Base-by-base conservation (phyloP, 2,797 vertebrate species). In the Brachyalestes nurse region DNA sequence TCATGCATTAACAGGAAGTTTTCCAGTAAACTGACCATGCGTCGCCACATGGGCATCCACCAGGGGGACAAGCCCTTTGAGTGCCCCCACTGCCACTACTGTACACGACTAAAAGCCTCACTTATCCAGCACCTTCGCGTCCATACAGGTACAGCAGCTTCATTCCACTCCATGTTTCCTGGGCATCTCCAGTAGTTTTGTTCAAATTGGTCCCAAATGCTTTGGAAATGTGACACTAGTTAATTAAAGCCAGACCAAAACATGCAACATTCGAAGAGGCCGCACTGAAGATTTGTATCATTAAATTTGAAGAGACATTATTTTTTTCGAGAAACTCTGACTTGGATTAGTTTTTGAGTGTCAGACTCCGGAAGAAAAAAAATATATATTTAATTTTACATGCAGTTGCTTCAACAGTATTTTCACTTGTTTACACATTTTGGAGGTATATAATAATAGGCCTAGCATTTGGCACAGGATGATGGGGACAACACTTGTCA, bases 91-190 rank as follows among this genome's bases (percentile, higher is more conserved):
- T 95, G 91, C 8, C 1, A 89, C 0, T 91, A 92, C 66, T 79
- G 91, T 85, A 93, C 90, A 82, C 86, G 90, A 12, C 92, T 95
- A 28, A 92, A 94, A 89, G 90, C 91, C 23, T 95, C 93, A 0
- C 89, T 95, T 38, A 84, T 83, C 55, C 89, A 94, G 47, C 93
- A 91, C 84, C 72, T 93, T 64, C 89, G 92, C 5, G 88, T 91
- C 2, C 90, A 93, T 80, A 91, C 93, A 86, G 91, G 93, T 95
- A 69, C 79, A 70, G 71, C 62, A 45, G 3, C 25, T 65, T 16
- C 6, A 53, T 23, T 38, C 23, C 49, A 34, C 42, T 65, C 1
- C 60, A 65, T 51, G 47, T 51, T 13, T 51, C 13, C 3, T 51
- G 34, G 34, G 4, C 34, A 14, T 61, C 12, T 28, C 4, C 23